Conservation (phyloP, 2,888 invertebrate species). For the Latheticus oryzae region DNA sequence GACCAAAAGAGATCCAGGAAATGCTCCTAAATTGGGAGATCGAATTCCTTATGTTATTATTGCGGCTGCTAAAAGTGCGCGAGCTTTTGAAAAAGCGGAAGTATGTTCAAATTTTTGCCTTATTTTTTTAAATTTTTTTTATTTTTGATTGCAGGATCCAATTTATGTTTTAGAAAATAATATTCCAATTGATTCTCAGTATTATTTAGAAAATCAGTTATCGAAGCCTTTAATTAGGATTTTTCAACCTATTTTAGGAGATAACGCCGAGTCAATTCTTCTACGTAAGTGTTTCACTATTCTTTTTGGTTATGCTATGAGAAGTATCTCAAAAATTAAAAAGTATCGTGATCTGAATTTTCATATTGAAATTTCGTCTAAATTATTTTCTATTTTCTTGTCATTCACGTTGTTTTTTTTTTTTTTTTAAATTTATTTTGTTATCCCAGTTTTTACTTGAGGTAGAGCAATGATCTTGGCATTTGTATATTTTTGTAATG, state of each 20-base stretch:
- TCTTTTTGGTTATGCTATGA: neutral
- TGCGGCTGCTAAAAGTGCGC: constrained; percentile 91
- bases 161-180: constrained; percentile 98
- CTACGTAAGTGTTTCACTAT: constrained; percentile 71
- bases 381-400: too few species aligned
- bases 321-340: neutral
- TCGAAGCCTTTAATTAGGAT: constrained; percentile 96
- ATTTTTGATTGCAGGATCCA: constrained; percentile 77
- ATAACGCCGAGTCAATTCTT: constrained; percentile 94
- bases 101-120: constrained; percentile 59
- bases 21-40: constrained; percentile 97
- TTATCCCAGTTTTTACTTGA: too few species aligned
- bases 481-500: constrained; percentile 9
- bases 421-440: too few species aligned
- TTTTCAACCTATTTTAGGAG: constrained; percentile 98
- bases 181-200: constrained; percentile 95
- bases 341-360: too few species aligned
- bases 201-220: constrained; percentile 97
- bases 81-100: constrained; percentile 97
- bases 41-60: constrained; percentile 97
- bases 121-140: constrained; percentile 2
- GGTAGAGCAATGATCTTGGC: too few species aligned
- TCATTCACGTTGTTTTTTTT: too few species aligned
- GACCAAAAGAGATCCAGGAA: constrained; percentile 96
- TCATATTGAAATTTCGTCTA: too few species aligned